phyloP scores from a whole-genome alignment of 2,113 vertebrate genomes.

The Dascyllus trimaculatus region DNA sequence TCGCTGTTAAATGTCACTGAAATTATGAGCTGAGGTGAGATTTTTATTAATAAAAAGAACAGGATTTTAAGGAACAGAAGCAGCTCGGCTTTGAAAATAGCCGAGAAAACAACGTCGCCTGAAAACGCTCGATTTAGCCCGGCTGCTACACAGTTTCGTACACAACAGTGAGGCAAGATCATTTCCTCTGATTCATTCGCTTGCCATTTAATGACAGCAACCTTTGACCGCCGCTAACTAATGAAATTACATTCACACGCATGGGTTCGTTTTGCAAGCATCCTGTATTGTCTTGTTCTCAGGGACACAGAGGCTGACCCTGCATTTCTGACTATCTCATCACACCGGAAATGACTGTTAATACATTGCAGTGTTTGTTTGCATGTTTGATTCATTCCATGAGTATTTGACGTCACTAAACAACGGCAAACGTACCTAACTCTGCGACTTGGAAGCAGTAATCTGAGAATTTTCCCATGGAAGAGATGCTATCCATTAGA shows the following conservation, averaged over 20 bases:
- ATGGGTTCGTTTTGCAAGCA: slow-evolving; percentile 5
- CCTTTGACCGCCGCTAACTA: slow-evolving; percentile 26
- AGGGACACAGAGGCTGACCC: background rate
- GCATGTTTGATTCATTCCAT: slow-evolving; percentile 17
- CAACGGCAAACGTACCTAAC: background rate
- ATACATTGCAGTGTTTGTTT: slow-evolving; percentile 27
- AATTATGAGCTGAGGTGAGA: slow-evolving; percentile 28
- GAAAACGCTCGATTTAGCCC: background rate
- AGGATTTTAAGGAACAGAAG: slow-evolving; percentile 3
- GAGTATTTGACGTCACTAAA: background rate
- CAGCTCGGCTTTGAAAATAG: slow-evolving; percentile 7
- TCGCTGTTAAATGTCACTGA: slow-evolving; percentile 34
- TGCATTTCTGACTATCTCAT: slow-evolving; percentile 14
- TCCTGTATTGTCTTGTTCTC: slow-evolving; percentile 30
- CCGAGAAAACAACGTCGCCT: slow-evolving; percentile 15
- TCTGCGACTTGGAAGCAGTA: slow-evolving; percentile 17
- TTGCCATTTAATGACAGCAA: slow-evolving; percentile 3
- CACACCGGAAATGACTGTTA: slow-evolving; percentile 46
- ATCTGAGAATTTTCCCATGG: slow-evolving; percentile 18
- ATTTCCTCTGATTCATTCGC: slow-evolving; percentile 15
- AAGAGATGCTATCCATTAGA: background rate
- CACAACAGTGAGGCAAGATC: background rate
- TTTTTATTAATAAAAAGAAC: slow-evolving; percentile 16
- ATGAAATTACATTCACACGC: slow-evolving; percentile 16
- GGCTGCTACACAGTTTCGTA: background rate